Percentiles rank a stretch among this genome's conserved stretches.
Conservation (phyloP, 2,888 invertebrate genomes). For the Drosophila birchii region DNA sequence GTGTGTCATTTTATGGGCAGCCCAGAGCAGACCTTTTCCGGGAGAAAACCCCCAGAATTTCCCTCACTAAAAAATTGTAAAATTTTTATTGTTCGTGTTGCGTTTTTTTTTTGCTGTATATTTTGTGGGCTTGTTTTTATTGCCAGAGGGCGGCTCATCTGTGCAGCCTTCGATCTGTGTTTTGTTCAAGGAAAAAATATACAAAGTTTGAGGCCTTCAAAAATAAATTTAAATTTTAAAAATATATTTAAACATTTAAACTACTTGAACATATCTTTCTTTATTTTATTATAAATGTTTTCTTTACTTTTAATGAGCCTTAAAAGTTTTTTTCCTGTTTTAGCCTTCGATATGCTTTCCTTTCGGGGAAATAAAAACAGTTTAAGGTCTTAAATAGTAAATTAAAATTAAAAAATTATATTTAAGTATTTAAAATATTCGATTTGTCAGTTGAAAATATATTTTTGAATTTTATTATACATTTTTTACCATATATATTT, state of each 20-base stretch:
- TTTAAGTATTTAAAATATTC: not conserved
- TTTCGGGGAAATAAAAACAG: too few relatives aligned
- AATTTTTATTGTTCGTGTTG: slow-evolving; percentile 79
- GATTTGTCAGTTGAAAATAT: not conserved
- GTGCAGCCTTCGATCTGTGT: slow-evolving; percentile 45
- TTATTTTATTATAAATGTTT: not conserved
- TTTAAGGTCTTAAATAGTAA: too few relatives aligned
- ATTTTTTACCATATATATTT: not conserved
- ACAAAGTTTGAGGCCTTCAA: not conserved
- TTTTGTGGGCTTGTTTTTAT: slow-evolving; percentile 48
- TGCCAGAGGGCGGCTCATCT: slow-evolving; percentile 72
- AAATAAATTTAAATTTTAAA: not conserved
- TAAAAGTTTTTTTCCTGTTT: not conserved
- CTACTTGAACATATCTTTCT: not conserved
- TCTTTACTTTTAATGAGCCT: not conserved
- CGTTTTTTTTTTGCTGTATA: slow-evolving; percentile 14
- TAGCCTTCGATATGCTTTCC: too few relatives aligned
- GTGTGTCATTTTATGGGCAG: slow-evolving; percentile 62
- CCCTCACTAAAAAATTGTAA: slow-evolving; percentile 61
- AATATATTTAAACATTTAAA: not conserved
- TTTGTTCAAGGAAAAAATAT: not conserved
- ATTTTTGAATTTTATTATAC: not conserved
- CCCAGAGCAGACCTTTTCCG: slow-evolving; percentile 18
- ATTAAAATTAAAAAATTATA: not conserved
- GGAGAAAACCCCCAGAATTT: slow-evolving; percentile 18